Percentiles rank a stretch among this genome's conserved stretches.
Evolutionary conservation across 2,888 invertebrate genomes (phyloP).

Genomic region (Cheilosia pagana): DNA sequence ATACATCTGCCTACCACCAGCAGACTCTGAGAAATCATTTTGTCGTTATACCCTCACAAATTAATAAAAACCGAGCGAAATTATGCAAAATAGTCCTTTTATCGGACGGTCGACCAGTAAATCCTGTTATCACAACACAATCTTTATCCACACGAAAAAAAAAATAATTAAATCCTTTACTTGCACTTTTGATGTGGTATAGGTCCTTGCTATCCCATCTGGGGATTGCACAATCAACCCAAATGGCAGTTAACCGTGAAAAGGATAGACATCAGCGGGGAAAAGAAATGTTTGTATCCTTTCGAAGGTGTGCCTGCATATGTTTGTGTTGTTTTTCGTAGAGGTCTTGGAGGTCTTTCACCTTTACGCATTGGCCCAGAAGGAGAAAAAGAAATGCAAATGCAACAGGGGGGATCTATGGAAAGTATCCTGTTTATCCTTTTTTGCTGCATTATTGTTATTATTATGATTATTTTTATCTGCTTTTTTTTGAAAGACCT

Average conservation of each 20-base stretch:
- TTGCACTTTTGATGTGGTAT: slow-evolving; percentile 38
- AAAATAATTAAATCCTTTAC: slow-evolving; percentile 71
- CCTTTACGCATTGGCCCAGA: slow-evolving; percentile 49
- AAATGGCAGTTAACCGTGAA: slow-evolving; percentile 64
- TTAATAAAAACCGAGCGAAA: slow-evolving; percentile 59
- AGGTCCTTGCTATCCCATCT: slow-evolving; percentile 50
- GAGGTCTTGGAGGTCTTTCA: slow-evolving; percentile 70
- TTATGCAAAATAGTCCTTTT: slow-evolving; percentile 68
- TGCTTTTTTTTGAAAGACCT: slow-evolving; percentile 56
- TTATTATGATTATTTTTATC: slow-evolving; percentile 65
- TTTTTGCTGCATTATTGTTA: slow-evolving; percentile 54
- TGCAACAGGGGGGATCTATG: slow-evolving; percentile 22
- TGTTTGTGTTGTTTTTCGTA: slow-evolving; percentile 49
- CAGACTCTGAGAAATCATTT: slow-evolving; percentile 44
- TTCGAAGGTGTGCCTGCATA: slow-evolving; percentile 28
- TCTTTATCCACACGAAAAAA: slow-evolving; percentile 39
- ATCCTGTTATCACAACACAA: slow-evolving; percentile 74
- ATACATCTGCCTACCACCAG: slow-evolving; percentile 48
- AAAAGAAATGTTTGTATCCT: slow-evolving; percentile 10
- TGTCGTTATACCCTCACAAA: slow-evolving; percentile 33
- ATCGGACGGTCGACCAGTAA: slow-evolving; percentile 67
- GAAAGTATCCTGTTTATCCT: slow-evolving; percentile 56
- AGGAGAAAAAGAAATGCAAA: slow-evolving; percentile 28
- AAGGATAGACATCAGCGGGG: slow-evolving; percentile 47
- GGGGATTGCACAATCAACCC: slow-evolving; percentile 47